A percentile compares a stretch with the other conserved stretches of the same genome.
Conservation (phyloP, 2,113 vertebrate species). For the Zosterops hypoxanthus region DNA sequence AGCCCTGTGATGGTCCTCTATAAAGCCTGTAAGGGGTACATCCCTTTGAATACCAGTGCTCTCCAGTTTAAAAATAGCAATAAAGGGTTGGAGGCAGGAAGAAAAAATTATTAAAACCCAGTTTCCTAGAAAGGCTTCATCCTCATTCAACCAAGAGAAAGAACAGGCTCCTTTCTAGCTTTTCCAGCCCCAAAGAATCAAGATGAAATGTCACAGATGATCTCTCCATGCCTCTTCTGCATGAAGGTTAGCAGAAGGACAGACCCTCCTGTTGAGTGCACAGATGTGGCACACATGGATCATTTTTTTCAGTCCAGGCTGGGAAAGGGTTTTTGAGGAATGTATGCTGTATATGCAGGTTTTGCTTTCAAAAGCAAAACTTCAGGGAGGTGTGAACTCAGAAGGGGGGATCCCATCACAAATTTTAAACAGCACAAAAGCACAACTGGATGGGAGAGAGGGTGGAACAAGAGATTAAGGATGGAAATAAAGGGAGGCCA, state of each 20-base stretch:
- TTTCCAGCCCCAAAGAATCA: background rate
- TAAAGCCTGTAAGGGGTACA: background rate
- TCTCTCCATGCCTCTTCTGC: background rate
- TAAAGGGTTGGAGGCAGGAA: background rate
- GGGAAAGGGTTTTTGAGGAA: background rate
- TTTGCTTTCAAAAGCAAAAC: background rate
- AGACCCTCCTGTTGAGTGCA: background rate
- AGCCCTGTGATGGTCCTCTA: background rate
- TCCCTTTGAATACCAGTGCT: background rate
- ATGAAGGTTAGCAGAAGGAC: background rate
- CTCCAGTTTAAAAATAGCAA: background rate
- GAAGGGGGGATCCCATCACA: background rate
- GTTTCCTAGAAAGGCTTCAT: background rate
- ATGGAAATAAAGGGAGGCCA: background rate
- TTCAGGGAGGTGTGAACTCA: background rate
- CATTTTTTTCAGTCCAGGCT: background rate
- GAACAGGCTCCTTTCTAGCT: background rate
- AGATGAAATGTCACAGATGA: background rate
- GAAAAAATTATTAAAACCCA: background rate
- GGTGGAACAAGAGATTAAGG: background rate
- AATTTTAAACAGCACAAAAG: background rate
- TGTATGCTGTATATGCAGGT: background rate
- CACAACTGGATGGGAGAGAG: accelerated
- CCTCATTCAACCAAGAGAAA: background rate
- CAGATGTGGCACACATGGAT: accelerated